Percentiles rank a stretch among this genome's conserved stretches.
These are phyloP conservation scores for Spea bombifrons DNA, from an alignment of 2,113 vertebrate genomes.

Conservation along the genomic window DNA sequence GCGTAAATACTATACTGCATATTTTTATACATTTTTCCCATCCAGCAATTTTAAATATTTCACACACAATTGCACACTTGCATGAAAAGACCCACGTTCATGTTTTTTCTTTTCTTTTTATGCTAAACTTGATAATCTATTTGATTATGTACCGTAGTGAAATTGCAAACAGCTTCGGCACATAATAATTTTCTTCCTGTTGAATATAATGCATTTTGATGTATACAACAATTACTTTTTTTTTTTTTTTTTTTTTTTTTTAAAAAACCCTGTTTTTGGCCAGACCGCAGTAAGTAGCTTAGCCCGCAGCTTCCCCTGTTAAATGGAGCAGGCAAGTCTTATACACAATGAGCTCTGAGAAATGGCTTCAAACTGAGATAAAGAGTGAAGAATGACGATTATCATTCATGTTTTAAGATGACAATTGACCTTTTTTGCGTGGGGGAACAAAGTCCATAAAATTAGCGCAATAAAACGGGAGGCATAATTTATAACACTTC, in stretches of 20 bases:
- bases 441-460: background rate
- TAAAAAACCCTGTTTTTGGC: constrained; percentile 48
- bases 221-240: constrained; percentile 42
- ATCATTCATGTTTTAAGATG: background rate
- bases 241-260: no score
- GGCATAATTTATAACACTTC: background rate
- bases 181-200: background rate
- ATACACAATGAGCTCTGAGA: constrained; percentile 39
- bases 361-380: constrained; percentile 15
- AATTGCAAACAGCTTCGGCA: background rate
- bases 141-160: background rate
- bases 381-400: background rate
- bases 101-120: background rate
- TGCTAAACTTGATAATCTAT: background rate
- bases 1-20: background rate
- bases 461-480: background rate
- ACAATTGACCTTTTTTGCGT: background rate
- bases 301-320: constrained; percentile 50
- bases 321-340: constrained; percentile 48
- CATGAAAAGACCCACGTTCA: background rate
- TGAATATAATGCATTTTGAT: background rate
- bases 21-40: background rate
- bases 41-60: background rate
- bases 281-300: constrained; percentile 53
- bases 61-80: background rate